Evolutionary conservation across 2,113 vertebrate genomes (phyloP).

Genomic region (Emydura subglobosa): DNA sequence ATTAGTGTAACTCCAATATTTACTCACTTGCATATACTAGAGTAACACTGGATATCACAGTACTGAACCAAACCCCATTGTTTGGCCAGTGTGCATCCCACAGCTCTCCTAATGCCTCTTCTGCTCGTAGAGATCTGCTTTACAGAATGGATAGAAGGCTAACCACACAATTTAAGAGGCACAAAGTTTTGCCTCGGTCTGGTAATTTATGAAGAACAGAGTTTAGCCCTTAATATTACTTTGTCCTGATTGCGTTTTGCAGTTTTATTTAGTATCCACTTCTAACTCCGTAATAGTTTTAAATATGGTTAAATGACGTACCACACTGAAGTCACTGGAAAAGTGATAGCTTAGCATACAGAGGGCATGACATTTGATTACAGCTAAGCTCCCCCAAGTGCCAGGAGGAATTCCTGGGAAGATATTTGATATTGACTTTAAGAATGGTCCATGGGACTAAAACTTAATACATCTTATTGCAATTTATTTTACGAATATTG

Average conservation of each 20-base stretch:
- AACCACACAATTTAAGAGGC: conserved; percentile 30
- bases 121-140: conserved; percentile 15
- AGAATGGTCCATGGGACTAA: conserved; percentile 70
- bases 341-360: conserved; percentile 70
- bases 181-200: conserved; percentile 54
- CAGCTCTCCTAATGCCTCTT: neutral
- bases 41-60: conserved; percentile 43
- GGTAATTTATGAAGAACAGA: conserved; percentile 58
- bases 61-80: conserved; percentile 25
- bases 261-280: conserved; percentile 63
- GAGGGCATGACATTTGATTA: conserved; percentile 77
- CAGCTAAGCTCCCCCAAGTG: conserved; percentile 78
- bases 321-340: conserved; percentile 54
- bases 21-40: conserved; percentile 1
- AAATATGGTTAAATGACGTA: conserved; percentile 68
- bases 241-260: conserved; percentile 6
- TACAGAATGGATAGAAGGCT: neutral
- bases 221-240: conserved; percentile 61
- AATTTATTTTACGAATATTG: conserved; percentile 78
- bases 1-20: neutral
- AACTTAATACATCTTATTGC: conserved; percentile 78
- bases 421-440: conserved; percentile 74
- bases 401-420: conserved; percentile 71
- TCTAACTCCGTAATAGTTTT: conserved; percentile 70
- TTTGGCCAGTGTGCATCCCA: conserved; percentile 3